Evolutionary conservation across 1,140 invertebrate species (phyloP).

Genomic region (Pseudomyrmex dendroicus): DNA sequence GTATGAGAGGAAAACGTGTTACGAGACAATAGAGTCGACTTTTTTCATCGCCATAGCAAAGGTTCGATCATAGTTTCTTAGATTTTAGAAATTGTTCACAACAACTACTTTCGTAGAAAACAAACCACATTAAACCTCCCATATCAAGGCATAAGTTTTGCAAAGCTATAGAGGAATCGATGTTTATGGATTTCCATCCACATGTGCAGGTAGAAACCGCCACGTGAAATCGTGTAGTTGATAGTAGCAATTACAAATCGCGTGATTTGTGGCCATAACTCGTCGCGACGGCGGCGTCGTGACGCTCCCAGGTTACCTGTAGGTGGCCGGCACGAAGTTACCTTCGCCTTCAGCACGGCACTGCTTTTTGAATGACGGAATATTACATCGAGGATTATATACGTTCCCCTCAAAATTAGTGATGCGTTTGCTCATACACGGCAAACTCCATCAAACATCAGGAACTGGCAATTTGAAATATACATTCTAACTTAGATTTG

Average conservation of each 20-base stretch:
- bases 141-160: slow-evolving; percentile 34
- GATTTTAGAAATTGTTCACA: slow-evolving; percentile 12
- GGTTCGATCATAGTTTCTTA: neutral
- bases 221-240: slow-evolving; percentile 78
- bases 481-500: slow-evolving; percentile 40
- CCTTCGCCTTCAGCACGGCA: slow-evolving; percentile 66
- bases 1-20: no score
- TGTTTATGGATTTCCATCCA: slow-evolving; percentile 82
- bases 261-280: slow-evolving; percentile 82
- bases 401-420: slow-evolving; percentile 56
- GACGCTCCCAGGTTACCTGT: slow-evolving; percentile 78
- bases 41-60: neutral
- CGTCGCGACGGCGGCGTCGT: slow-evolving; percentile 79
- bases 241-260: slow-evolving; percentile 82
- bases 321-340: slow-evolving; percentile 78
- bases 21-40: neutral
- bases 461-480: slow-evolving; percentile 43
- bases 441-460: slow-evolving; percentile 63
- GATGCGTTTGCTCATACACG: slow-evolving; percentile 61
- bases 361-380: slow-evolving; percentile 71
- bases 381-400: slow-evolving; percentile 64
- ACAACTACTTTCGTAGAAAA: slow-evolving; percentile 17
- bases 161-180: slow-evolving; percentile 76
- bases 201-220: slow-evolving; percentile 65
- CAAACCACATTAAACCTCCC: slow-evolving; percentile 47